phyloP scores from a whole-genome alignment of 1,140 invertebrate species.

The Sarcophaga peregrina region DNA sequence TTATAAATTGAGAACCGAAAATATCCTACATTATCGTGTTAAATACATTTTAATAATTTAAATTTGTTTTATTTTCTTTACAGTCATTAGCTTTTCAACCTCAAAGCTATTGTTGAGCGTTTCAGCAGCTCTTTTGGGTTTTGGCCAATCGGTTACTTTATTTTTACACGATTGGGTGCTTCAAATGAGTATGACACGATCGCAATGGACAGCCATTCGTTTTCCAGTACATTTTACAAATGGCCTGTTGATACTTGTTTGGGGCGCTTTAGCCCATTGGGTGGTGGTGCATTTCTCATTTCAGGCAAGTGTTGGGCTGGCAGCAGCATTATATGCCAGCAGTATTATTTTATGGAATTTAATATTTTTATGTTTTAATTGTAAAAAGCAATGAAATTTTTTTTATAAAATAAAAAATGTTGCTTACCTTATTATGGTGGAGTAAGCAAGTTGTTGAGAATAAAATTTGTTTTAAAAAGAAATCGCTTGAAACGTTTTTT shows the following conservation, averaged over 20 bases:
- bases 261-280: slow-evolving; percentile 62
- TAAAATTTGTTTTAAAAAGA: not conserved
- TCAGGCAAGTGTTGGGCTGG: slow-evolving; percentile 58
- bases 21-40: too few species aligned
- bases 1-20: not conserved
- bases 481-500: not conserved
- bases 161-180: slow-evolving; percentile 63
- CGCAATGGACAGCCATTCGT: slow-evolving; percentile 61
- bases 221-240: slow-evolving; percentile 62
- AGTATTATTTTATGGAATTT: slow-evolving; percentile 61
- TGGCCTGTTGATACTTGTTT: slow-evolving; percentile 59
- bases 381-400: slow-evolving; percentile 47
- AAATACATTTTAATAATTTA: too few species aligned
- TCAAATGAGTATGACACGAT: slow-evolving; percentile 61
- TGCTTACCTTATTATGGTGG: not conserved
- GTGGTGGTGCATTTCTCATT: slow-evolving; percentile 61
- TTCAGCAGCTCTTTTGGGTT: slow-evolving; percentile 60
- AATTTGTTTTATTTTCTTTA: slow-evolving; percentile 21
- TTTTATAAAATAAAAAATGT: not conserved
- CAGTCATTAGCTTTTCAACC: slow-evolving; percentile 63
- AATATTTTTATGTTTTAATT: slow-evolving; percentile 59
- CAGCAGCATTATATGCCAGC: slow-evolving; percentile 54
- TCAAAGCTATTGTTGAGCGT: slow-evolving; percentile 63
- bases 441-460: not conserved
- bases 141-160: slow-evolving; percentile 63